Percentiles rank a stretch among this genome's conserved stretches.
These are phyloP conservation scores for Prunella fulvescens DNA, from an alignment of 2,113 vertebrate genomes.

Conservation along the genomic window DNA sequence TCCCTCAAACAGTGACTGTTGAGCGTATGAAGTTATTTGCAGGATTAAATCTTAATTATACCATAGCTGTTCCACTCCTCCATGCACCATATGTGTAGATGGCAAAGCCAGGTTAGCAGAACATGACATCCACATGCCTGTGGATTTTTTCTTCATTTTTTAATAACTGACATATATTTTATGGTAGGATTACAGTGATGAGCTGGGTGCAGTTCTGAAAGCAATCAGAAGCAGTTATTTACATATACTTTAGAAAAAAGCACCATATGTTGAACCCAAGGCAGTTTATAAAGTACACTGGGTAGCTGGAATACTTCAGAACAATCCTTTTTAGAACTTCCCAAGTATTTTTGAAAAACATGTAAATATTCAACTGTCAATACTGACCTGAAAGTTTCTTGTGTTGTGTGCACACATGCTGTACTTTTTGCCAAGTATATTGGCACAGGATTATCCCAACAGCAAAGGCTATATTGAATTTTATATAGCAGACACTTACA, in stretches of 20 bases:
- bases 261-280: background rate
- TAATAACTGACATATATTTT: conserved; percentile 21
- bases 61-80: background rate
- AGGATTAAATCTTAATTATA: conserved; percentile 7
- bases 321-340: background rate
- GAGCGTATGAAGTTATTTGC: background rate
- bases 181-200: background rate
- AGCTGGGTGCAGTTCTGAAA: conserved; percentile 30
- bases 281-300: background rate
- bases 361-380: background rate
- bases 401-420: background rate
- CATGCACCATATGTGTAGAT: background rate
- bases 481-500: conserved; percentile 11
- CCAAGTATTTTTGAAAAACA: background rate
- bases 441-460: background rate
- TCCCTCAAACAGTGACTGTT: background rate
- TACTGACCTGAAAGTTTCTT: background rate
- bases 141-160: conserved; percentile 32
- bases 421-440: background rate
- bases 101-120: conserved; percentile 27
- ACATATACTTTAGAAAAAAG: conserved; percentile 19
- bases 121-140: background rate
- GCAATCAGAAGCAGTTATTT: conserved; percentile 31
- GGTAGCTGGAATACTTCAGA: background rate
- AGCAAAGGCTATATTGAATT: conserved; percentile 22